Conservation (phyloP, 2,113 vertebrate species). For the Ramphastos sulfuratus region DNA sequence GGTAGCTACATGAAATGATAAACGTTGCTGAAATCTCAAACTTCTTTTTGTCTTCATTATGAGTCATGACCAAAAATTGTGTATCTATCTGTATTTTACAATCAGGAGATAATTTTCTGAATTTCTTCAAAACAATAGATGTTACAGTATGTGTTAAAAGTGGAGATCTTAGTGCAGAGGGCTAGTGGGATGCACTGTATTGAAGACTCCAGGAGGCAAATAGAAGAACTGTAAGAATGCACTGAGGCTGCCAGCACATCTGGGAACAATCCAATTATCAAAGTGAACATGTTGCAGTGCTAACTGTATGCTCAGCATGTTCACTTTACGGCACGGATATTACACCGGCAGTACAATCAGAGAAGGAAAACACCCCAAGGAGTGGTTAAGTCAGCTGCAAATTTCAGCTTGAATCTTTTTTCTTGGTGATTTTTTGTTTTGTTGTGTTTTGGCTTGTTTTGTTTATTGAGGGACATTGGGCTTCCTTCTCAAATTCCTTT, state of each 20-base stretch:
- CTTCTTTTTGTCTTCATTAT: neutral
- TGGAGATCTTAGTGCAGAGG: neutral
- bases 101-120: neutral
- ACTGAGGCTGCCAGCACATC: neutral
- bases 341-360: neutral
- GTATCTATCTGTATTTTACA: neutral
- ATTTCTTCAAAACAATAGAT: neutral
- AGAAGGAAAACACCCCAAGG: neutral
- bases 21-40: rapidly evolving
- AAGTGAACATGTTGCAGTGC: neutral
- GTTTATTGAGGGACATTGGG: neutral
- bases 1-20: neutral
- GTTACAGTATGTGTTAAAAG: neutral
- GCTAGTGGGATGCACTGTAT: neutral
- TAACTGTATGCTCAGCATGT: neutral
- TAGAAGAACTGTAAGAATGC: neutral
- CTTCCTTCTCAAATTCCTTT: neutral
- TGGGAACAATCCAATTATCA: conserved; percentile 21
- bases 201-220: neutral
- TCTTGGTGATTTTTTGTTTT: neutral
- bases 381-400: neutral
- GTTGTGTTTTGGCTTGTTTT: neutral
- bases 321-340: neutral
- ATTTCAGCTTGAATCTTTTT: neutral
- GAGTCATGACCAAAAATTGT: neutral